These are phyloP conservation scores for Drosophila leontia DNA, from an alignment of 1,140 invertebrate genomes.

Conservation along the genomic window DNA sequence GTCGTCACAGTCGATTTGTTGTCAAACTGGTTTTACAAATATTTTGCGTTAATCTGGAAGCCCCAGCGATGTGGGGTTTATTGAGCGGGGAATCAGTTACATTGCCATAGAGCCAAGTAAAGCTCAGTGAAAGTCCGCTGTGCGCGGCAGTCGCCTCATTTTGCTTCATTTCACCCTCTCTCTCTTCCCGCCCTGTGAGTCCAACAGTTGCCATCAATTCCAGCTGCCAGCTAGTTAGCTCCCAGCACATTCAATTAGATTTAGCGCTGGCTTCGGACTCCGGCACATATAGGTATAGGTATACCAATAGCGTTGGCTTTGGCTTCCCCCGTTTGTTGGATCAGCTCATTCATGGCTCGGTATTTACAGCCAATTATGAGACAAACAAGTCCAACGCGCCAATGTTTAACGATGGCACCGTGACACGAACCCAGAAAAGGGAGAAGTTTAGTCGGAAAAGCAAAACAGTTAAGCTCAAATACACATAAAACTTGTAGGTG, in stretches of 20 bases:
- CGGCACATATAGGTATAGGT: conserved; percentile 20
- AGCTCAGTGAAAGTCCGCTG: conserved; percentile 79
- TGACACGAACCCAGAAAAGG: conserved; percentile 16
- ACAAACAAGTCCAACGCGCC: conserved; percentile 61
- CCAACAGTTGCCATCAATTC: background rate
- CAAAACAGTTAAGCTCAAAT: background rate
- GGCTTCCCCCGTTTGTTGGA: conserved; percentile 36
- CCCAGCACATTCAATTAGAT: conserved; percentile 78
- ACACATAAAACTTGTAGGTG: background rate
- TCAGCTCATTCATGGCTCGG: conserved; percentile 62
- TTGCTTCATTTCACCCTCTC: background rate
- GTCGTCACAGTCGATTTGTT: conserved; percentile 80
- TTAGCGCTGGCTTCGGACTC: conserved; percentile 55
- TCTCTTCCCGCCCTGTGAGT: background rate
- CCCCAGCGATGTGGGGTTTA: conserved; percentile 41
- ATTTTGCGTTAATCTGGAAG: conserved; percentile 79
- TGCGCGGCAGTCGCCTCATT: conserved; percentile 28
- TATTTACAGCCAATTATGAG: conserved; percentile 82
- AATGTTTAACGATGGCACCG: conserved; percentile 22
- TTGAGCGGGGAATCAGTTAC: conserved; percentile 48
- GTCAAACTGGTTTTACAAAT: conserved; percentile 84
- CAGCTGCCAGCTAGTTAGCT: conserved; percentile 40
- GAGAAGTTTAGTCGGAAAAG: background rate
- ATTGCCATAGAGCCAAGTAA: conserved; percentile 70
- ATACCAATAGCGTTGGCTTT: conserved; percentile 35